These are phyloP conservation scores for Nyctereutes procyonoides DNA, from an alignment of 2,113 vertebrate species.

Conservation along the genomic window DNA sequence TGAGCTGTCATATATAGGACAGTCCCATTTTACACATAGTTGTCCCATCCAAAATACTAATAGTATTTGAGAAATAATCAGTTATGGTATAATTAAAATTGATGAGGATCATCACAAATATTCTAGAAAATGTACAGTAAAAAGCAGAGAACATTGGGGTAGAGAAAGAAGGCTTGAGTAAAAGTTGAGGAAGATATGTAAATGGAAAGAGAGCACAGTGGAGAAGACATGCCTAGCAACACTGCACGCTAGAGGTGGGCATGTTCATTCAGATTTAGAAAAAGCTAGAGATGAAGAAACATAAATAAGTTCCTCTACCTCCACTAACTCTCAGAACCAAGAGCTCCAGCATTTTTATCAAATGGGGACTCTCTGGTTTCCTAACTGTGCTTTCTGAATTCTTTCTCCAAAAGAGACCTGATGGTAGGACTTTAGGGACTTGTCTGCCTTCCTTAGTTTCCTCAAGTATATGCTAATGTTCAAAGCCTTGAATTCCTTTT, in stretches of 20 bases:
- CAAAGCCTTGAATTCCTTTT: constrained; percentile 14
- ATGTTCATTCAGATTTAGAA: background rate
- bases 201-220: background rate
- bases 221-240: background rate
- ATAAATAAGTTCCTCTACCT: background rate
- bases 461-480: background rate
- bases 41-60: background rate
- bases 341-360: background rate
- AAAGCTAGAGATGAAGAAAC: background rate
- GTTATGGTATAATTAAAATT: constrained; percentile 20
- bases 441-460: constrained; percentile 9
- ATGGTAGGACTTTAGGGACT: constrained; percentile 17
- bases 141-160: background rate
- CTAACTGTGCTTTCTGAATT: background rate
- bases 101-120: constrained; percentile 44
- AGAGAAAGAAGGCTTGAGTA: background rate
- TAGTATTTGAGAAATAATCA: background rate
- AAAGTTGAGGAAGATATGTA: background rate
- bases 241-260: background rate
- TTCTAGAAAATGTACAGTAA: constrained; percentile 9
- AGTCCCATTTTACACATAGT: background rate
- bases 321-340: background rate
- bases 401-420: background rate
- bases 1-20: background rate
- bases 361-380: background rate